phyloP scores from a whole-genome alignment of 2,113 vertebrate genomes.

The Malurus melanocephalus region DNA sequence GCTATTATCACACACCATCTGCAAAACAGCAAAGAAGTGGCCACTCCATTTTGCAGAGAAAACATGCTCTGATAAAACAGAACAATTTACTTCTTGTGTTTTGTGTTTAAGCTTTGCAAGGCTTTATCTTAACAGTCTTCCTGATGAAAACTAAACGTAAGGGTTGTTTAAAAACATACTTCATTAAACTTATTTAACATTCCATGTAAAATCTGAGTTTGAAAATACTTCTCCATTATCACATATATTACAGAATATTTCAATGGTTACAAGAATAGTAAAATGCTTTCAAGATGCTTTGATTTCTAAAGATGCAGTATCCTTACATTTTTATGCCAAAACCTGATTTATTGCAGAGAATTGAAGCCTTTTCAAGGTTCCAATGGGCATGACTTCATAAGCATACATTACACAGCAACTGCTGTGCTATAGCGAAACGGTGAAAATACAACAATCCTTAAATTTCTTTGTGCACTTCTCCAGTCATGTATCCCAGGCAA shows the following conservation, averaged over 20 bases:
- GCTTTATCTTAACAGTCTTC: slow-evolving; percentile 54
- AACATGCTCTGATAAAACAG: slow-evolving; percentile 24
- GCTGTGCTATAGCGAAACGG: slow-evolving; percentile 31
- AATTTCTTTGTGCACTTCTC: slow-evolving; percentile 56
- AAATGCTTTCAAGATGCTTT: slow-evolving; percentile 75
- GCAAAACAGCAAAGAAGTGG: slow-evolving; percentile 50
- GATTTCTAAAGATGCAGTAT: slow-evolving; percentile 77
- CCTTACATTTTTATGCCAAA: slow-evolving; percentile 54
- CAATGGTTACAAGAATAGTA: slow-evolving; percentile 80
- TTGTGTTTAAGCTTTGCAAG: slow-evolving; percentile 56
- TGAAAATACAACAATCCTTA: slow-evolving; percentile 65
- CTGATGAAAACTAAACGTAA: slow-evolving; percentile 71
- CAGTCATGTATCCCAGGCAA: slow-evolving; percentile 67
- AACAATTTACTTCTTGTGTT: background rate
- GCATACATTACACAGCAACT: slow-evolving; percentile 10
- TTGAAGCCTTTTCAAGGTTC: slow-evolving; percentile 58
- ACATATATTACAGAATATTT: slow-evolving; percentile 86
- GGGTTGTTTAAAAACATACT: slow-evolving; percentile 67
- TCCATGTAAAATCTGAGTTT: slow-evolving; percentile 82
- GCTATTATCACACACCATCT: background rate
- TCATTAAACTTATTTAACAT: slow-evolving; percentile 83
- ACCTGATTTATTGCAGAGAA: slow-evolving; percentile 46
- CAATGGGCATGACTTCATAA: slow-evolving; percentile 41
- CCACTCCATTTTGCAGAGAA: slow-evolving; percentile 36
- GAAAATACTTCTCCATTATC: slow-evolving; percentile 84